Conservation (phyloP, 2,888 invertebrate species). For the Unio delphinus region DNA sequence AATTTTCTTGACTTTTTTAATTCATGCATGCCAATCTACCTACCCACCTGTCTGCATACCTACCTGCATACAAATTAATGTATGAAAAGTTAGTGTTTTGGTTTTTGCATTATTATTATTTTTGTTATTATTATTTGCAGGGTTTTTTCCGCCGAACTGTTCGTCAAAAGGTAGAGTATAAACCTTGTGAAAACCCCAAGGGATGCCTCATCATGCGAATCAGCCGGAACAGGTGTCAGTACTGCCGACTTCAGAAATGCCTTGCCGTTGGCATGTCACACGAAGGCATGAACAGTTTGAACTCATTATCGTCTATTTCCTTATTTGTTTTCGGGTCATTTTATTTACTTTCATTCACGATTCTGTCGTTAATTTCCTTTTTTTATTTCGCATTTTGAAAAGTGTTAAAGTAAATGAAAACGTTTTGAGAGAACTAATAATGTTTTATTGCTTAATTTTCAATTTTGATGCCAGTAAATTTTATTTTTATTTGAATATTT, state of each 20-base stretch:
- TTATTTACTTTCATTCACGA: no score
- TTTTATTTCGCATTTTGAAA: no score
- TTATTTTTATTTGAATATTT: no score
- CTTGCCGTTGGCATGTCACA: slow-evolving; percentile 63
- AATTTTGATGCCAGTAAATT: no score
- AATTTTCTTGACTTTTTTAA: background rate
- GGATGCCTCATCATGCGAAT: slow-evolving; percentile 65
- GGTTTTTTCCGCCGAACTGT: slow-evolving; percentile 65
- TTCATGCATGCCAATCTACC: no score
- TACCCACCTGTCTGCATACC: no score
- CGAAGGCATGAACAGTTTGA: slow-evolving; percentile 43
- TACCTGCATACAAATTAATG: no score
- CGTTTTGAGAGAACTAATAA: no score
- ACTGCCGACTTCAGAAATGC: slow-evolving; percentile 64
- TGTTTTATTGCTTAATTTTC: no score
- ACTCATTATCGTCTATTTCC: background rate
- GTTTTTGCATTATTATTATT: background rate
- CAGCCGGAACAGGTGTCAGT: slow-evolving; percentile 62
- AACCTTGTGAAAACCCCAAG: slow-evolving; percentile 59
- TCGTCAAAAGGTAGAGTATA: slow-evolving; percentile 61
- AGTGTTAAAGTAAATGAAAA: no score
- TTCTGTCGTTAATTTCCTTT: no score
- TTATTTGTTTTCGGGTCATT: background rate
- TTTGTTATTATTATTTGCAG: slow-evolving; percentile 27
- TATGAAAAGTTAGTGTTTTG: background rate